phyloP scores from a whole-genome alignment of 2,113 vertebrate genomes.

The Irena cyanogastra region DNA sequence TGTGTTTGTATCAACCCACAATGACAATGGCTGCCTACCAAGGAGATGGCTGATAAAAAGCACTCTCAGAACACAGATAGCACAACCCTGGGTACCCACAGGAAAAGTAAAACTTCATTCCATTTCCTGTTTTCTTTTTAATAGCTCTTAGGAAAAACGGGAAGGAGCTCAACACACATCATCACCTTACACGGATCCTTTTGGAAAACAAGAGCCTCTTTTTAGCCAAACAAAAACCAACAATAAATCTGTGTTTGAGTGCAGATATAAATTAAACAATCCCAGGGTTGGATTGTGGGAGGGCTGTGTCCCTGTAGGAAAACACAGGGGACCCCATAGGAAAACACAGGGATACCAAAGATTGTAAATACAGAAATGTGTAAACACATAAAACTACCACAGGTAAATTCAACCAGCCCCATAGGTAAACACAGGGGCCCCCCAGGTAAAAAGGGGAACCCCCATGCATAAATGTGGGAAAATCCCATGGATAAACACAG shows the following conservation, averaged over 20 bases:
- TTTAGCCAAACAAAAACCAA: neutral
- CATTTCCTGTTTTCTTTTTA: neutral
- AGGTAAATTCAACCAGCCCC: neutral
- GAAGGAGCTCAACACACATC: neutral
- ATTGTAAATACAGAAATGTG: neutral
- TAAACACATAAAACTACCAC: neutral
- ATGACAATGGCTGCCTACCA: neutral
- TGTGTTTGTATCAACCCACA: neutral
- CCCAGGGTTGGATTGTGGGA: rapidly evolving
- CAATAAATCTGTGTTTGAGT: neutral
- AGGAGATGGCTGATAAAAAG: neutral
- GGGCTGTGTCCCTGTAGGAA: neutral
- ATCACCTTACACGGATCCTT: rapidly evolving
- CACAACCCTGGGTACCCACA: rapidly evolving
- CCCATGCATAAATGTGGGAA: no score
- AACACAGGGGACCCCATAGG: neutral
- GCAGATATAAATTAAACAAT: neutral
- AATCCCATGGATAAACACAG: neutral
- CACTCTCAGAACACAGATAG: neutral
- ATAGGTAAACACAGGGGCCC: neutral
- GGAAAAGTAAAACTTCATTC: no score
- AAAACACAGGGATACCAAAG: neutral
- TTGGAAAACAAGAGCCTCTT: neutral
- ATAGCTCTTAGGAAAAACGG: neutral
- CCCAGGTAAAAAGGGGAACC: neutral